Conservation (phyloP, 1,140 invertebrate species). For the Drosophila orena region DNA sequence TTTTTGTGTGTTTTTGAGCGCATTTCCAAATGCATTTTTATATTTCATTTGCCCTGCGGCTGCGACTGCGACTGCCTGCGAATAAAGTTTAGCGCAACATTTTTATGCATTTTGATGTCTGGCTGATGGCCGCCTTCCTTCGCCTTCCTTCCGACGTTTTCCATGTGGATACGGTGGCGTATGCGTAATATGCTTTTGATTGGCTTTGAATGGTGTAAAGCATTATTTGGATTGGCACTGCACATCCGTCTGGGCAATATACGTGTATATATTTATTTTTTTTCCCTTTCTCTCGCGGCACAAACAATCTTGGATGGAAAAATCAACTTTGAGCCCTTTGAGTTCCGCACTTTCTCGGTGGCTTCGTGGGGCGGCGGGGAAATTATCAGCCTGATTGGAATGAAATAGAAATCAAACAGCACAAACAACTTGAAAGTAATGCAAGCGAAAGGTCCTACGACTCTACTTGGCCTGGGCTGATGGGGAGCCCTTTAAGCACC, state of each 20-base stretch:
- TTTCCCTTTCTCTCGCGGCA: neutral
- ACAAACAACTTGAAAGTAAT: too few relatives aligned
- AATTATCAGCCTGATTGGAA: conserved; percentile 3
- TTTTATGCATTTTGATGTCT: conserved; percentile 74
- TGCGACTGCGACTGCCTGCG: conserved; percentile 54
- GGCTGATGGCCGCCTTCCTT: conserved; percentile 40
- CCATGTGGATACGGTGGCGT: conserved; percentile 43
- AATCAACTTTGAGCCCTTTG: conserved; percentile 7
- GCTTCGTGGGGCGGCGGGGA: neutral
- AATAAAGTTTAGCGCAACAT: conserved; percentile 78
- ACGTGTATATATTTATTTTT: too few relatives aligned
- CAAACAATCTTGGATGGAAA: neutral
- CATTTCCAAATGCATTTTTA: conserved; percentile 66
- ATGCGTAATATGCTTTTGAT: conserved; percentile 80
- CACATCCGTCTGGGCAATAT: conserved; percentile 5
- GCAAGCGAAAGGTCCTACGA: too few relatives aligned
- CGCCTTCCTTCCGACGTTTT: neutral
- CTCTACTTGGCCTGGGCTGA: too few relatives aligned
- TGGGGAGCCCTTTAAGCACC: neutral
- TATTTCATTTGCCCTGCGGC: conserved; percentile 63
- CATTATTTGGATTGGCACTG: conserved; percentile 24
- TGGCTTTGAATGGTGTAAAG: conserved; percentile 67
- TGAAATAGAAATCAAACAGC: too few relatives aligned
- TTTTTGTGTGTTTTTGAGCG: neutral
- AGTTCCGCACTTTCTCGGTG: neutral